Evolutionary conservation across 2,888 invertebrate genomes (phyloP).

Genomic region (Oscheius onirici): DNA sequence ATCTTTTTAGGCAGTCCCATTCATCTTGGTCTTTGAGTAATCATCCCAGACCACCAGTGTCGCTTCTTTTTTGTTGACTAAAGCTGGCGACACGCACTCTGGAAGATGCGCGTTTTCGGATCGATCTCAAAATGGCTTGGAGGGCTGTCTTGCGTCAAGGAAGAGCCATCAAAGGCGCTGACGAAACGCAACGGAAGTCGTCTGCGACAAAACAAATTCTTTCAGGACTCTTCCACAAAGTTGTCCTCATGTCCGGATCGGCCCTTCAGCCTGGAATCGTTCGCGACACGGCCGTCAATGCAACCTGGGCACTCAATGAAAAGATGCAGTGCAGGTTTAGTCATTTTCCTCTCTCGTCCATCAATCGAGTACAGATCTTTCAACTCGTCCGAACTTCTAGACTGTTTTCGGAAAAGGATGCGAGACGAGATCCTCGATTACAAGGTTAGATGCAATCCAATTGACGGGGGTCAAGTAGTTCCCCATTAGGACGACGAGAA

Average conservation of each 20-base stretch:
- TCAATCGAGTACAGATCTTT: conserved; percentile 56
- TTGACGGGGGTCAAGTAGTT: conserved; percentile 1
- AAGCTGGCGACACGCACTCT: conserved; percentile 19
- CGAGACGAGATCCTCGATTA: conserved; percentile 68
- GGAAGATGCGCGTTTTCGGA: conserved; percentile 28
- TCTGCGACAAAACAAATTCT: neutral
- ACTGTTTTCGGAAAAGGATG: conserved; percentile 67
- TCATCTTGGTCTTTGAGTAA: neutral
- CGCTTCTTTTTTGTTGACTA: conserved; percentile 11
- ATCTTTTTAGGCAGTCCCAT: too few species aligned
- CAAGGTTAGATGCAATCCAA: conserved; percentile 42
- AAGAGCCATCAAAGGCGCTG: conserved; percentile 26
- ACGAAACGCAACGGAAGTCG: conserved; percentile 31
- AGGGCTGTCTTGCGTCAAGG: conserved; percentile 10
- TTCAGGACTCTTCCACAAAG: conserved; percentile 68
- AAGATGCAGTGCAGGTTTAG: conserved; percentile 52
- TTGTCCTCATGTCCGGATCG: conserved; percentile 70
- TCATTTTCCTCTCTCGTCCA: neutral
- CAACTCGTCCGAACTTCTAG: conserved; percentile 68
- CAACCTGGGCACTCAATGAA: conserved; percentile 68
- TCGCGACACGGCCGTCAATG: conserved; percentile 69
- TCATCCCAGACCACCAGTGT: conserved; percentile 16
- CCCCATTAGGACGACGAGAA: neutral
- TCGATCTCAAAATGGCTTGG: conserved; percentile 9
- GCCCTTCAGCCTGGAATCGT: conserved; percentile 70